These are phyloP conservation scores for Lepeophtheirus nordmannii DNA, from an alignment of 2,888 invertebrate species.

Conservation along the genomic window DNA sequence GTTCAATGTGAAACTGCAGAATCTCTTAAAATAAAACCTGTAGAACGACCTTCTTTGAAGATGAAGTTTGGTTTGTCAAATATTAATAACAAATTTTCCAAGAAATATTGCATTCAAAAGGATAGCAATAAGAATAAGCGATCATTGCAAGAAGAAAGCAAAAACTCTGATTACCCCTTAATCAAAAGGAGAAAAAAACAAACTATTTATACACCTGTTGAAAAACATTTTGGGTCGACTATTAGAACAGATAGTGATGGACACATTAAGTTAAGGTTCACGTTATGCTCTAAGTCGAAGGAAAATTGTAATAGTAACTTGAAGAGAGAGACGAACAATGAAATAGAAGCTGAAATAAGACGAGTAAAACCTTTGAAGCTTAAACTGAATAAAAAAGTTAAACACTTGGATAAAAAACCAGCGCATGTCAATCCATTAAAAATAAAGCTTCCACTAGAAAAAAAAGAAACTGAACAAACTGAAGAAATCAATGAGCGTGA, in stretches of 20 bases:
- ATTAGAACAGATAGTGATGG: conserved; percentile 1
- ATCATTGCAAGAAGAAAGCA: no score
- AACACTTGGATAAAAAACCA: neutral
- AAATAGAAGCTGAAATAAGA: neutral
- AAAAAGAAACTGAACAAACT: neutral
- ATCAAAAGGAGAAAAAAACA: no score
- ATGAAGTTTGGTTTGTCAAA: neutral
- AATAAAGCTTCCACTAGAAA: neutral
- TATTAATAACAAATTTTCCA: neutral
- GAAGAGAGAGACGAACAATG: neutral
- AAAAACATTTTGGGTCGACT: neutral
- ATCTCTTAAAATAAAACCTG: neutral
- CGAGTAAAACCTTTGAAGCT: neutral
- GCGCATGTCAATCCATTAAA: neutral
- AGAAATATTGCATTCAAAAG: neutral
- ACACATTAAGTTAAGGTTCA: neutral
- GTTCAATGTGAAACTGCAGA: neutral
- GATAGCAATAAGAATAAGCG: no score
- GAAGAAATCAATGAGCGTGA: neutral
- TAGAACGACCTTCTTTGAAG: neutral
- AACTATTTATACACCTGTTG: neutral
- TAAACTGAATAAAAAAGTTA: neutral
- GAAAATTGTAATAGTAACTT: no score
- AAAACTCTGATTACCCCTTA: no score
- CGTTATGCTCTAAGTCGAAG: neutral